A percentile compares a stretch with the other conserved stretches of the same genome.
phyloP scores from a whole-genome alignment of 2,797 vertebrate species.

The Lepilemur septentrionalis region DNA sequence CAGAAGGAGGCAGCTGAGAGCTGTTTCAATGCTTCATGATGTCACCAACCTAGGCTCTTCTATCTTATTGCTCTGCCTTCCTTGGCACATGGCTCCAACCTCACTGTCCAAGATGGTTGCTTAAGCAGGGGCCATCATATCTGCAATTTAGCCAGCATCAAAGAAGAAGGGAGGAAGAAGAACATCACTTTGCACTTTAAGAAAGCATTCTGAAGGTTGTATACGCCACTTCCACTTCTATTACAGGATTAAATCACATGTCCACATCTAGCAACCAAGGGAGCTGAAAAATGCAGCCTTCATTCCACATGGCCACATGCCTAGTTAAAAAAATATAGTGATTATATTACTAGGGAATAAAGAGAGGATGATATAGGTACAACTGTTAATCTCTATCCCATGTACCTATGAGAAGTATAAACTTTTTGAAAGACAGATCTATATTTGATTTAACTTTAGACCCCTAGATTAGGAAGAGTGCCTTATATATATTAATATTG shows the following conservation, averaged over 20 bases:
- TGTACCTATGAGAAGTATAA: neutral
- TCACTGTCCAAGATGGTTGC: neutral
- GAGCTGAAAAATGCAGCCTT: neutral
- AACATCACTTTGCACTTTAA: neutral
- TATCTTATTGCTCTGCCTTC: neutral
- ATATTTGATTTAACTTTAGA: neutral
- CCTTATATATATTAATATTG: neutral
- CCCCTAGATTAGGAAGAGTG: neutral
- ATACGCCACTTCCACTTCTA: neutral
- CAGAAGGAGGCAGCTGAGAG: neutral
- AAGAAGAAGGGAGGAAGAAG: neutral
- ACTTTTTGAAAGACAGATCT: neutral
- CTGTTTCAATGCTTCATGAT: neutral
- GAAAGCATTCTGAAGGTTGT: neutral
- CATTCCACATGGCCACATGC: neutral
- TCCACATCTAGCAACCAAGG: neutral
- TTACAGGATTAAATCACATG: neutral
- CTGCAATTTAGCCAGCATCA: neutral
- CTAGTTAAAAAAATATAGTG: neutral
- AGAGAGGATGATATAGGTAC: neutral
- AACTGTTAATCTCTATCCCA: neutral
- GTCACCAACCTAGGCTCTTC: neutral
- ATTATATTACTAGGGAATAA: neutral
- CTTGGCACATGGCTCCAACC: neutral
- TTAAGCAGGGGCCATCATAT: neutral